Base-by-base conservation (phyloP, 2,888 invertebrate genomes). In the Eutolmus rufibarbis region DNA sequence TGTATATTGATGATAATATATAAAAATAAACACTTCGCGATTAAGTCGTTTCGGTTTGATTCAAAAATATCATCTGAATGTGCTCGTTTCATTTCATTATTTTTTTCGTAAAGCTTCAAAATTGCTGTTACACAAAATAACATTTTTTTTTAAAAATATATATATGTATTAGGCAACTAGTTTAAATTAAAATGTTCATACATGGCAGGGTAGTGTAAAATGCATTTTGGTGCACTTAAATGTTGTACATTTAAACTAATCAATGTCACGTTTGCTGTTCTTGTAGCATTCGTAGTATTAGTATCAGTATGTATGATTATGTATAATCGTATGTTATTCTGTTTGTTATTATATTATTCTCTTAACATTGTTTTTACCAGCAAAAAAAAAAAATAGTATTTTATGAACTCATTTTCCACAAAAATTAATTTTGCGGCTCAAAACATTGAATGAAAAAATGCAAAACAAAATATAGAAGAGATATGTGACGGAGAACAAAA, bases 41-140 rank as follows among this genome's bases (percentile, higher is more conserved):
- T 28, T 28, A 51, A 19, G 79, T 79, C 79, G 79, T 79, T 79
- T 79, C 78, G 78, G 23, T 78, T 78, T 66, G 37, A 78, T 78
- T 40, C 37, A 78, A 78, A 66, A 66, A 66, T 66, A 43, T 19
- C 37, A 78, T 78, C 78, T 78, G 23, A 78, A 78, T 78, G 43
- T 79, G 31, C 28, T 79, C 76, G 76, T 76, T 76, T 31, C 31
- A 34, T 51, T 43, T 79, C 9, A 40, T 40, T 34, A n/a, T 34
- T 40, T 40, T 78, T 28, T 14, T 79, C 79, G 46, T 28, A 51
- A 79, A 79, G 28, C 51, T 79, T 79, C 19, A 28, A 51, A 46
- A 79, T 79, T 79, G n/a, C 19, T 9, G 66, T 28, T 66, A 66
- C 23, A 66, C 23, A 66, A 66, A 66, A 66, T 66, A 66, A 66